A percentile compares a stretch with the other conserved stretches of the same genome.
These are phyloP conservation scores for Cyclura pinguis DNA, from an alignment of 2,797 vertebrate species.

Conservation along the genomic window DNA sequence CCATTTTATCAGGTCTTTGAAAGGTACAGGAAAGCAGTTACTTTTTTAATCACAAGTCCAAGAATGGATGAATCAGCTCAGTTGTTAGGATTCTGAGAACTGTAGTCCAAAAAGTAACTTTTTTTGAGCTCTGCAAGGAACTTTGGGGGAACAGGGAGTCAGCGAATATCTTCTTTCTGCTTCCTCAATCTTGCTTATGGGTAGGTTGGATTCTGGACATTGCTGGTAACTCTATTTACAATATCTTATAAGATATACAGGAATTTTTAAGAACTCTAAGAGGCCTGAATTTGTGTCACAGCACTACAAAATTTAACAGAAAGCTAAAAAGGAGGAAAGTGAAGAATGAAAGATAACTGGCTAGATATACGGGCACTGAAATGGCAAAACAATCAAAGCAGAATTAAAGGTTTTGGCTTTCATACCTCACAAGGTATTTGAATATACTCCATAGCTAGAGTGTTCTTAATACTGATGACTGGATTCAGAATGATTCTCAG, in stretches of 20 bases:
- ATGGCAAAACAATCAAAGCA: neutral
- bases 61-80: too few relatives aligned
- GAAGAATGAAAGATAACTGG: neutral
- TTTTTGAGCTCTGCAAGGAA: neutral
- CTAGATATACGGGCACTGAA: neutral
- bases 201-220: neutral
- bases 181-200: neutral
- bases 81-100: too few relatives aligned
- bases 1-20: neutral
- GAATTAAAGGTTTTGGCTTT: neutral
- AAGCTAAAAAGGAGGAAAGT: neutral
- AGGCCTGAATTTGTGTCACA: neutral
- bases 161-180: neutral
- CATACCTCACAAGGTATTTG: conserved; percentile 47
- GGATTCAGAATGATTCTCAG: conserved; percentile 32
- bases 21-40: too few relatives aligned
- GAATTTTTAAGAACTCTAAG: neutral
- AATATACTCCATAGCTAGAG: neutral
- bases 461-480: conserved; percentile 15
- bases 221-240: neutral
- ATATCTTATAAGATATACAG: neutral
- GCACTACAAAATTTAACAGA: neutral
- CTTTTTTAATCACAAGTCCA: too few relatives aligned
- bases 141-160: neutral
- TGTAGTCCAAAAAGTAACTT: too few relatives aligned